Base-by-base conservation (phyloP, 2,797 vertebrate species). In the Toxotes lorentzi region DNA sequence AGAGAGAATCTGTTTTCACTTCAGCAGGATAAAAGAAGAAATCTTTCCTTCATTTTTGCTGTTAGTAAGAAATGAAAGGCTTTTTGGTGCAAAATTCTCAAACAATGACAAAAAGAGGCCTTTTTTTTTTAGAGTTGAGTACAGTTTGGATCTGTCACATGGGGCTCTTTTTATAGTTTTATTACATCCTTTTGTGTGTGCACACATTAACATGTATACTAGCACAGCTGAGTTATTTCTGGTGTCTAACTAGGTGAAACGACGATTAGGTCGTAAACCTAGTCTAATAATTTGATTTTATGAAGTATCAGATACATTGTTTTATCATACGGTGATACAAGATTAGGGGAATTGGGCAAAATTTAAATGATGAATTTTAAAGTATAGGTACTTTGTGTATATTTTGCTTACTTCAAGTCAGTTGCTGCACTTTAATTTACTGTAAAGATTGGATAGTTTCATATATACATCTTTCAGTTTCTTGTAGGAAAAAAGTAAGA, bases 21-120 rank as follows among this genome's bases (percentile, higher is more conserved):
- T 88, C 59, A 79, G 70, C 30, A 5, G 61, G 77, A 89, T 82
- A 70, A 88, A 87, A 90, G 73, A 62, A 43, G 21, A 66, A 50
- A 59, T 12, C 68, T 68, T 57, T 23, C 35, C 8, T 32, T 3
- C 66, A 27, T 41, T 73, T 75, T 47, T 40, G 48, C 32, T 59
- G 14, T 62, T n/a, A 16, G 48, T 38, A 58, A 68, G 30, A 76
- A 79, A 82, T 51, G 35, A 79, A 83, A 84, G 41, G 24, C 69
- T 75, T 62, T 8, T 27, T 50, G 35, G 35, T 21, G 14, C 57
- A 79, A 77, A 86, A 79, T 65, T 77, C 32, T 72, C 73, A 79
- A 75, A 70, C 62, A 60, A 69, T 56, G 38, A 77, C 7, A 2
- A 69, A 68, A 62, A 70, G 38, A 78, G 69, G 48, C 10, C 5